phyloP scores from a whole-genome alignment of 2,888 invertebrate genomes.

The Frankliniella fusca region DNA sequence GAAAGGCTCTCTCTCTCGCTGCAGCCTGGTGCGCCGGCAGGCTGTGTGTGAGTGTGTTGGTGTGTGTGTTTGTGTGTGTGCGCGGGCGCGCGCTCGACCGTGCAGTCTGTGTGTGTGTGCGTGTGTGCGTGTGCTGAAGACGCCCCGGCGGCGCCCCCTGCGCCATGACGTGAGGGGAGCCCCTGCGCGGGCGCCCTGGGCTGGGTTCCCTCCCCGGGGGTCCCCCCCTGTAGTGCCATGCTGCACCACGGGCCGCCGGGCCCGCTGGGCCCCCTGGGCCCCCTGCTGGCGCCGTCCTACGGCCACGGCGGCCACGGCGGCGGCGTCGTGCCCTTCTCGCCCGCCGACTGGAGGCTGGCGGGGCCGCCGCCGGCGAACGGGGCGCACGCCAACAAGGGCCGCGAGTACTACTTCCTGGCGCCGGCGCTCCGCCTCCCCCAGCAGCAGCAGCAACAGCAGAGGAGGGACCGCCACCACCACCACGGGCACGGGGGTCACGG shows the following conservation, averaged over 20 bases:
- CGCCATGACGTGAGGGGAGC: background rate
- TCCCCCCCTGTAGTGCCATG: background rate
- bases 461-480: conserved; percentile 53
- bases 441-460: background rate
- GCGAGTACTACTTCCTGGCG: conserved; percentile 62
- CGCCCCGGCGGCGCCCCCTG: background rate
- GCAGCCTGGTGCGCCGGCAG: conserved; percentile 39
- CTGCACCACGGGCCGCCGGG: background rate
- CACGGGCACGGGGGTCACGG: conserved; percentile 43
- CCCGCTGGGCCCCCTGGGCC: conserved; percentile 33
- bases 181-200: background rate
- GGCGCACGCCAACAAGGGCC: conserved; percentile 46
- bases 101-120: background rate
- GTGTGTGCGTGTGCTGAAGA: too few relatives aligned
- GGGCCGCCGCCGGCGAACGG: too few relatives aligned
- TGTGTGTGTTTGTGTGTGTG: conserved; percentile 40
- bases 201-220: background rate
- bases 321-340: conserved; percentile 32
- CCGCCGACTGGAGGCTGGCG: too few relatives aligned
- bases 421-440: conserved; percentile 65
- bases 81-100: background rate
- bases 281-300: conserved; percentile 37
- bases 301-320: conserved; percentile 41
- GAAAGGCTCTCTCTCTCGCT: background rate
- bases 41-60: conserved; percentile 40